A percentile compares a stretch with the other conserved stretches of the same genome.
These are phyloP conservation scores for Glossophaga mutica DNA, from an alignment of 2,797 vertebrate genomes.

Conservation along the genomic window DNA sequence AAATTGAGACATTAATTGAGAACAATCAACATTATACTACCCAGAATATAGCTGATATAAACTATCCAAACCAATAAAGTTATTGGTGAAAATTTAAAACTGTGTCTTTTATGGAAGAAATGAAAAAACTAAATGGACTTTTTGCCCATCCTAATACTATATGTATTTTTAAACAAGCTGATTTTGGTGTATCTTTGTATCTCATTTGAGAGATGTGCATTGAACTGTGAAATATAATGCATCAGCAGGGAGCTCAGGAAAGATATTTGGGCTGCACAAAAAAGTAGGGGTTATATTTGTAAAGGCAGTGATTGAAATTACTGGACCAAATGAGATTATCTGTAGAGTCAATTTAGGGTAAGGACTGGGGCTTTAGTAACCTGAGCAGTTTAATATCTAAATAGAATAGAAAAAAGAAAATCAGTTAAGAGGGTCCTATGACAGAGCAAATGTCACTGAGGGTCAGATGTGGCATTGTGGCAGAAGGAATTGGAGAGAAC, in stretches of 20 bases:
- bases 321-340: not conserved
- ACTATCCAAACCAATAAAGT: not conserved
- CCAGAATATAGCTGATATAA: not conserved
- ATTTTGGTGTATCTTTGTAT: not conserved
- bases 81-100: not conserved
- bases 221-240: not conserved
- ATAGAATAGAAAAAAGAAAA: not conserved
- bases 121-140: not conserved
- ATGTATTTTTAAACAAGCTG: not conserved
- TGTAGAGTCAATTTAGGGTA: not conserved
- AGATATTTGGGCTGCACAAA: not conserved
- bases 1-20: not conserved
- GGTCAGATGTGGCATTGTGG: not conserved
- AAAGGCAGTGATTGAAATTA: not conserved
- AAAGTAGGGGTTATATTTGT: not conserved
- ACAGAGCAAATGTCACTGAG: not conserved
- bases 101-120: not conserved
- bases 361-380: not conserved
- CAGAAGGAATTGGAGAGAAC: not conserved
- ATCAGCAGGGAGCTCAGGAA: not conserved
- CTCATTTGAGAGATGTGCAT: not conserved
- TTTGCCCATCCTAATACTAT: not conserved
- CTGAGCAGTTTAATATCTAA: not conserved
- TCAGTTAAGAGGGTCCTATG: not conserved
- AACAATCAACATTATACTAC: not conserved